phyloP scores from a whole-genome alignment of 2,113 vertebrate species.

The Amphiprion percula region DNA sequence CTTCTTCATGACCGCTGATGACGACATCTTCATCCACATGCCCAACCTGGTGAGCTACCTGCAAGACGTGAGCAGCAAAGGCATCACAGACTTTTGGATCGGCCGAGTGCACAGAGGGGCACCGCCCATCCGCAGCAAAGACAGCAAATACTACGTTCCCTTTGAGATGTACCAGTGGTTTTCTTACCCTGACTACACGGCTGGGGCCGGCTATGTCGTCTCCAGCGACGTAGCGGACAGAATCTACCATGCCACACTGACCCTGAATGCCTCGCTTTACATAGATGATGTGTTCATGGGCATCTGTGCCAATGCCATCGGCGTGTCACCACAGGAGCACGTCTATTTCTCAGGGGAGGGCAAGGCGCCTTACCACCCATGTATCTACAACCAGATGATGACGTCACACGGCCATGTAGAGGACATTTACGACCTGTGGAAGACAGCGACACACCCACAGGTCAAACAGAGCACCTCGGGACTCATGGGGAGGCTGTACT shows the following conservation, averaged over 20 bases:
- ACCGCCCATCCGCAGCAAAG: conserved; percentile 89
- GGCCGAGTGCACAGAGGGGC: conserved; percentile 92
- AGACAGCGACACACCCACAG: conserved; percentile 86
- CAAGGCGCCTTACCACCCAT: conserved; percentile 91
- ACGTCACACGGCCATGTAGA: conserved; percentile 94
- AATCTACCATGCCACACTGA: conserved; percentile 91
- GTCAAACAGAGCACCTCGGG: conserved; percentile 86
- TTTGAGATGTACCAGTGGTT: conserved; percentile 94
- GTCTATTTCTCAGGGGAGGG: conserved; percentile 94
- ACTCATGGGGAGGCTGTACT: conserved; percentile 88
- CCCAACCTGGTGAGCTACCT: conserved; percentile 94
- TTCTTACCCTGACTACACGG: conserved; percentile 95
- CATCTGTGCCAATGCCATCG: conserved; percentile 91
- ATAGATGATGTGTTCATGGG: conserved; percentile 99
- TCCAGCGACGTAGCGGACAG: conserved; percentile 91
- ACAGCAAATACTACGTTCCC: conserved; percentile 95
- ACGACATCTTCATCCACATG: conserved; percentile 96
- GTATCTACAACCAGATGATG: conserved; percentile 96
- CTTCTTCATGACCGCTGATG: conserved; percentile 96
- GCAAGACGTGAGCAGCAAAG: conserved; percentile 80
- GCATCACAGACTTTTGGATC: conserved; percentile 90
- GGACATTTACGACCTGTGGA: conserved; percentile 91
- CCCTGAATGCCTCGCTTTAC: conserved; percentile 92
- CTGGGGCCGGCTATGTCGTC: conserved; percentile 93
- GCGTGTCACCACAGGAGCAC: conserved; percentile 90